phyloP scores from a whole-genome alignment of 2,888 invertebrate species.

The Metacarcinus magister region DNA sequence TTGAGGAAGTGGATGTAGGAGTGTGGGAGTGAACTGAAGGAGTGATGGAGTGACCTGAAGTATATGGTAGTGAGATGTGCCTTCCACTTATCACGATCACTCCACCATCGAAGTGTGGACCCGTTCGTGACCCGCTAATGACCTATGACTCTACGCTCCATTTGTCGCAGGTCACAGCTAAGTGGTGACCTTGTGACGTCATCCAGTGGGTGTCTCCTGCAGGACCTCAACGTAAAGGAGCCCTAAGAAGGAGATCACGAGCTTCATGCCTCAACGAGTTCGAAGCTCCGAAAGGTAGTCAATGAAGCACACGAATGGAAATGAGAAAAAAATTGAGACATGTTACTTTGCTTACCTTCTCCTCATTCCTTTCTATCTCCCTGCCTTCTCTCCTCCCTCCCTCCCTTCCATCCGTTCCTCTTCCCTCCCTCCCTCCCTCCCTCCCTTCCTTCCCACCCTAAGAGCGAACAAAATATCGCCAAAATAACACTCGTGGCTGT shows the following conservation, averaged over 20 bases:
- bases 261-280: neutral
- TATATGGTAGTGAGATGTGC: neutral
- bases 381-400: neutral
- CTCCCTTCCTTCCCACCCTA: neutral
- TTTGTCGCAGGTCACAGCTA: neutral
- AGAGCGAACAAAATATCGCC: constrained; percentile 8
- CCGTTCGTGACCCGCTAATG: neutral
- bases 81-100: neutral
- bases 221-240: neutral
- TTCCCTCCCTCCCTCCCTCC: neutral
- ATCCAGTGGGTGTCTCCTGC: neutral
- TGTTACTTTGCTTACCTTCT: neutral
- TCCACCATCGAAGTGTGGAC: neutral
- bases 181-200: neutral
- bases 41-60: neutral
- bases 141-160: neutral
- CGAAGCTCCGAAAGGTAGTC: neutral
- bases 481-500: constrained; percentile 45
- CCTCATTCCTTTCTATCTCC: neutral
- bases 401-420: neutral
- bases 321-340: neutral
- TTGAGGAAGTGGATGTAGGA: neutral
- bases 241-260: neutral
- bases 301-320: neutral
- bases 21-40: neutral